Base-by-base conservation (phyloP, 2,113 vertebrate species). In the Crypturellus undulatus region DNA sequence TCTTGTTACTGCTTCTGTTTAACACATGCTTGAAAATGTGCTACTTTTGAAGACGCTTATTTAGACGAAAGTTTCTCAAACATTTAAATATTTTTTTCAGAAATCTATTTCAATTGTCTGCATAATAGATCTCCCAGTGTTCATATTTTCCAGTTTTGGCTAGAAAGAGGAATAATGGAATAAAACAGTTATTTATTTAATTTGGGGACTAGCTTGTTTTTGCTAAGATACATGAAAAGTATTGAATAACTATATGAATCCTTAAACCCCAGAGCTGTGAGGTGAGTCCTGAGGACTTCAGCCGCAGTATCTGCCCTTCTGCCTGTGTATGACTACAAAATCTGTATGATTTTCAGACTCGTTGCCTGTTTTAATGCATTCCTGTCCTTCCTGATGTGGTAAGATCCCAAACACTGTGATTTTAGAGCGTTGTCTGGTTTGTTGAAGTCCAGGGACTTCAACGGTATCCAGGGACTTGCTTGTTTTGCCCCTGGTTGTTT, bases 21-120 rank as follows among this genome's bases (percentile, higher is more conserved):
- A 92, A 81, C 94, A 94, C 95, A 76, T 93, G 60, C 72, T 84
- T 78, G 69, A 76, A 94, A 93, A 96, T 93, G 94, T 94, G 94
- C 91, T 93, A 58, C 92, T 96, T 92, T 58, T 79, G 89, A 72
- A 72, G 84, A 87, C 71, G 47, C 65, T 86, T 90, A 69, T 89
- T 95, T 87, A 93, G 80, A 89, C 90, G 83, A 79, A 92, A 72
- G 77, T 92, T 90, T 89, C 64, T 93, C 72, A 83, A 71, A 65
- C 52, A 21, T 75, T 92, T 86, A 72, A 80, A 71, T 77, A 40
- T 67, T 17, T 90, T 93, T 92, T 40, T 52, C 28, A 75, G 58
- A 75, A 90, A 70, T 71, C 69, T 71, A 9, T 71, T 93, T 68
- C 4, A 3, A 2, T 73, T 90, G 24, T 69, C 56, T 80, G 24